Base-by-base conservation (phyloP, 1,140 invertebrate species). In the Ceratoteleas bidentatus region DNA sequence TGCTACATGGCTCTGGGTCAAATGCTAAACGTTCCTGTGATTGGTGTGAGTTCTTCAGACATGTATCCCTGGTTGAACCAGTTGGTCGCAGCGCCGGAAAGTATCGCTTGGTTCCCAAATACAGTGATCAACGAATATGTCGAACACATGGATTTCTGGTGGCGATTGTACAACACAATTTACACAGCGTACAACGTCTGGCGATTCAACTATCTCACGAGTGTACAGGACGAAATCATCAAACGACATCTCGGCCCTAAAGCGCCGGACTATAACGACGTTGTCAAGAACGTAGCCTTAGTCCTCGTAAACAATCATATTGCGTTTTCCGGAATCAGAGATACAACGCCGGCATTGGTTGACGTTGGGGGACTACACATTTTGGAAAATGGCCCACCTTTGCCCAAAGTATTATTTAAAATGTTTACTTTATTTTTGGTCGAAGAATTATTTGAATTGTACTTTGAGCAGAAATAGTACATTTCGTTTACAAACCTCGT, bases 311-410 rank as follows among this genome's bases (percentile, higher is more conserved):
- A 95, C 85, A 90, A 90, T n/a, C 92, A 95, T 87, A 92, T 92
- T 54, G 85, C 90, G 2, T 54, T 94, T 4, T 92, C 91, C 70
- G 89, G 90, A 3, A 86, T 93, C 0, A 89, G 89, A 43, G 91
- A 93, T 0, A 75, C 84, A 5, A 69, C 86, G 33, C 87, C 88
- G 6, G 86, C 86, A 32, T 87, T 94, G 69, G 87, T 94, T 0
- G 93, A 94, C 87, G 92, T 94, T 8, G 94, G 93, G 8, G 93
- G 93, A 2, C 33, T 93, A 3, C 92, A 93, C 81, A 88, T 93
- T 86, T 57, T 61, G 2, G 80, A 82, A 47, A 53, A 77, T 24
- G 65, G 64, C 4, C 38, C 50, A 14, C 3, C 77, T 9, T 52
- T 76, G 4, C 53, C 57, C 45, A 40, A 66, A 16, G 83, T 84